Conservation (phyloP, 2,888 invertebrate genomes). For the Hemistola chrysoprasaria region DNA sequence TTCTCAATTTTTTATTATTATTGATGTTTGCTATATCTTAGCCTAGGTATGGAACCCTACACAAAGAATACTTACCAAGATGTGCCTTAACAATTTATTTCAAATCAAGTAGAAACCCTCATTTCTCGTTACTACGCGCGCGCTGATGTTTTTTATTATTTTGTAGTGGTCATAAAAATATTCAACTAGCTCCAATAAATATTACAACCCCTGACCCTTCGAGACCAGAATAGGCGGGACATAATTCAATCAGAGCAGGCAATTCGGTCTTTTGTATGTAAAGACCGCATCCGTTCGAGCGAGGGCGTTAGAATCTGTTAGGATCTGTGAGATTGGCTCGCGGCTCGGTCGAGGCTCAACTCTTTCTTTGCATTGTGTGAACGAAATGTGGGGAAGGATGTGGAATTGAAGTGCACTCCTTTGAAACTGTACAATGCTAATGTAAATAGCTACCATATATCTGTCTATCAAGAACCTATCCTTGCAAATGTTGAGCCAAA, state of each 20-base stretch:
- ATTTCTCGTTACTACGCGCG: slow-evolving; percentile 23
- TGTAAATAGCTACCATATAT: too few relatives aligned
- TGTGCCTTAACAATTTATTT: too few relatives aligned
- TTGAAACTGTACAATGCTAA: slow-evolving; percentile 8
- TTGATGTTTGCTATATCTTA: too few relatives aligned
- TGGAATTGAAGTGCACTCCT: slow-evolving; percentile 16
- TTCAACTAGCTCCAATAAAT: slow-evolving; percentile 42
- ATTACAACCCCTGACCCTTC: slow-evolving; percentile 52
- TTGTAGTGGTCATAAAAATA: slow-evolving; percentile 19
- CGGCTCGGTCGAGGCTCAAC: slow-evolving; percentile 25
- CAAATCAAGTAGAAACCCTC: too few relatives aligned
- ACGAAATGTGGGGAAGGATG: slow-evolving; percentile 26
- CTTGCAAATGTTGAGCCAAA: too few relatives aligned
- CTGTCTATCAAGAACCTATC: too few relatives aligned
- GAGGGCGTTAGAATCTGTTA: slow-evolving; percentile 24
- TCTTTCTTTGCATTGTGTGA: slow-evolving; percentile 37
- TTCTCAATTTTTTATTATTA: too few relatives aligned
- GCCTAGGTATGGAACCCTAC: too few relatives aligned
- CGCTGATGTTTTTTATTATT: slow-evolving; percentile 17
- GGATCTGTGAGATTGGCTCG: slow-evolving; percentile 16
- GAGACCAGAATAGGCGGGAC: slow-evolving; percentile 47
- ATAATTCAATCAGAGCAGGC: slow-evolving; percentile 73
- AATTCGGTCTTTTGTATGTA: slow-evolving; percentile 76
- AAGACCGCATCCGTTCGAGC: slow-evolving; percentile 60
- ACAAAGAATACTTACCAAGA: too few relatives aligned